Evolutionary conservation across 2,797 vertebrate genomes (phyloP), one percentile per base, ranked within the genome.

Genomic region (Fistularia commersonii): DNA sequence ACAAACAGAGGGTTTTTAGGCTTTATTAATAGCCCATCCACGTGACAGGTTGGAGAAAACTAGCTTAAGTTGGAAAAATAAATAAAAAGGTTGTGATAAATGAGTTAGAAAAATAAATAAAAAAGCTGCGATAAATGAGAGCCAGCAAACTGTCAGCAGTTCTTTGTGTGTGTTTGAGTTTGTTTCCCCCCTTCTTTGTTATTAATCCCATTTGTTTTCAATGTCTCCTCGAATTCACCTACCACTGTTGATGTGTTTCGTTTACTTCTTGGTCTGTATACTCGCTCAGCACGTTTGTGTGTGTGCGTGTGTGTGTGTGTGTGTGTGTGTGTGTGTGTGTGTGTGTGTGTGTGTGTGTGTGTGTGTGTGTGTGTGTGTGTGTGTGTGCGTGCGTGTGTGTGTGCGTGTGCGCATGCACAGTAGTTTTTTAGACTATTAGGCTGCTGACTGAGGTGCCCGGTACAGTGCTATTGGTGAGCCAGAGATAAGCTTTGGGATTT

Each of bases 401-500:
- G n/a, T n/a, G n/a, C n/a, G n/a, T n/a, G n/a, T n/a, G n/a, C n/a
- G n/a, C n/a, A n/a, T n/a, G n/a, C n/a, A n/a, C n/a, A n/a, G n/a
- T n/a, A n/a, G n/a, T n/a, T 64, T 59, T 62, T 32, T 43, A 45
- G 46, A 52, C 53, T 60, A 58, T 75, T 68, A 58, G 59, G 44
- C 48, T 71, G 66, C 72, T 75, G 70, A 76, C 74, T 64, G 65
- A 64, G 57, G 54, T 58, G 38, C 45, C 58, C 44, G 64, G 55
- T 45, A 13, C 43, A 11, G 48, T 36, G 58, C 66, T 64, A 45
- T 70, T 60, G 72, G 69, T 62, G 61, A 66, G 62, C 51, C 54
- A 11, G 8, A 81, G 87, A 85, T 89, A 85, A 86, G 83, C 74
- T 64, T 31, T 32, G 54, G 66, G 53, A 57, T 74, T 82, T 64